Base-by-base conservation (phyloP, 1,140 invertebrate genomes). In the Branchinecta lindahli region DNA sequence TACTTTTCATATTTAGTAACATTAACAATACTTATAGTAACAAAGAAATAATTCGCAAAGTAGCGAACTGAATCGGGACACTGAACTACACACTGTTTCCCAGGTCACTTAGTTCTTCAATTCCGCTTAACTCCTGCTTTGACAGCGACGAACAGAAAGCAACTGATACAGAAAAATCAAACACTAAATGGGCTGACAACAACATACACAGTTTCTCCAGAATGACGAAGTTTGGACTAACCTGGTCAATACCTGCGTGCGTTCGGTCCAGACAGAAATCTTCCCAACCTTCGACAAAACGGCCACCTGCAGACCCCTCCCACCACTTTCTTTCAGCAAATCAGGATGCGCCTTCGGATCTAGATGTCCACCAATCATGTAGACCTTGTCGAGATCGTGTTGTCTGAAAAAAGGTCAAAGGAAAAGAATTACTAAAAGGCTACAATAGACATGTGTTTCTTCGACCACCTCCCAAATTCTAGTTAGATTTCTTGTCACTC, bases 181-280 rank as follows among this genome's bases (percentile, higher is more conserved):
- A 33, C 5, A 33, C 33, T 5, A 33, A 5, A 33, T 33, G 33
- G 33, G 5, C 33, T 33, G 5, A 33, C 5, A 33, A 33, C 33
- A 33, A 33, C 33, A 33, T 33, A 33, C 33, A 33, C 33, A 33
- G 33, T 33, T 33, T 33, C 33, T 33, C 33, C 33, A 5, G 5
- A 33, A 5, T 33, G 33, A 5, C 5, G 33, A 33, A 33, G 33
- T 5, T 33, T 33, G 33, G 33, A 33, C 33, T 33, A 33, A 78
- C 72, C 79, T 76, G 47, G 77, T 83, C 15, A 88, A 75, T 69
- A 81, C 80, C n/a, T 83, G 85, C 67, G 80, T 81, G 33, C 81
- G 80, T 74, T 85, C 83, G 69, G 84, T 82, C 87, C 87, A 89
- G 9, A 88, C 74, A 72, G 84, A 82, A 68, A 88, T 77, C 73